Evolutionary conservation across 2,888 invertebrate species (phyloP), one percentile per base, ranked within the genome.

Genomic region (Sinopyrophorus schimmeli): DNA sequence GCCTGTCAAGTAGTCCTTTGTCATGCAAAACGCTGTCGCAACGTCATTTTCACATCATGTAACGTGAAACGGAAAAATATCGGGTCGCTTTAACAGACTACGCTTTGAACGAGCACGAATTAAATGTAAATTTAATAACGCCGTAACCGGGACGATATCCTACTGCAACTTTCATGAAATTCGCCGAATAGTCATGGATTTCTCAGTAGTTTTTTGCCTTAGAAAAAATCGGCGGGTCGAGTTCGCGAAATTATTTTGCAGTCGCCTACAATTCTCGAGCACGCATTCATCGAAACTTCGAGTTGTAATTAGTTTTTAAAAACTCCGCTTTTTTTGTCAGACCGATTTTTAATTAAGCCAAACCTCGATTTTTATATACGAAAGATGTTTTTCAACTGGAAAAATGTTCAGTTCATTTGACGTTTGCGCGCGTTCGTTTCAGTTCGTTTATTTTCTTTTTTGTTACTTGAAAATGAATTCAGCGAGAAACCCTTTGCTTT

Each of bases 21-120:
- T 74, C 71, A 74, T 74, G 74, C 71, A 73, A 74, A 74, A 71
- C 65, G 69, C 71, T 72, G 74, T 74, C 73, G 73, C 72, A 66
- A 70, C 71, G 72, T 72, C 72, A 73, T 73, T 72, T 72, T 72
- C 72, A 71, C 71, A 69, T 69, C 68, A 69, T 67, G 66, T 69
- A 70, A 67, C 68, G 62, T 59, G 56, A 65, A 69, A 69, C 69
- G 61, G 68, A 69, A 68, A 72, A 71, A 69, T 69, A 68, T 61
- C 57, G 59, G 58, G 53, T 55, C 60, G 59, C 55, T 62, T 56
- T 56, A 55, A 53, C 34, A 17, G 56, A 55, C 55, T 55, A 47
- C n/a, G n/a, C 37, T 46, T 51, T 38, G 51, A 44, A 24, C 28
- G 50, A 43, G 44, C 47, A 42, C 47, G 54, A 59, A 57, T 59